Evolutionary conservation across 2,888 invertebrate genomes (phyloP).

Genomic region (Caenorhabditis sulstoni): DNA sequence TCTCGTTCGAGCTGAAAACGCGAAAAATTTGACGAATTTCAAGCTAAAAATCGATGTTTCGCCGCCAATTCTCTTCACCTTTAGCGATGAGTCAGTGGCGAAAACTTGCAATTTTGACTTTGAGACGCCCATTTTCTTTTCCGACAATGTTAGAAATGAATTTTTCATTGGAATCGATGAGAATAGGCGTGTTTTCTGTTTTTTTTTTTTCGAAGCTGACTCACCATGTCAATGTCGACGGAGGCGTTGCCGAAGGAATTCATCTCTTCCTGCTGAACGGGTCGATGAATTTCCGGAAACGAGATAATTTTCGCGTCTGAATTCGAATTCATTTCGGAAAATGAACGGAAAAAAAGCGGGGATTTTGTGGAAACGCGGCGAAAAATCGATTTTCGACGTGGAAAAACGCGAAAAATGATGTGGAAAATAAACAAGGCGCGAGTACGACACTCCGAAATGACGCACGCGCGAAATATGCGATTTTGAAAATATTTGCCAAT

Average conservation of each 20-base stretch:
- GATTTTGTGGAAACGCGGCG: slow-evolving; percentile 20
- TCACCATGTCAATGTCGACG: slow-evolving; percentile 73
- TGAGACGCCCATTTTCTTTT: slow-evolving; percentile 32
- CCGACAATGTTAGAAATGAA: too few species aligned
- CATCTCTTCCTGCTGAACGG: slow-evolving; percentile 53
- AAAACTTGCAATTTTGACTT: slow-evolving; percentile 51
- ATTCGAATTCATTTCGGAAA: slow-evolving; percentile 1
- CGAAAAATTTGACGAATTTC: background rate
- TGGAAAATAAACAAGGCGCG: slow-evolving; percentile 17
- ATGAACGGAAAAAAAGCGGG: background rate
- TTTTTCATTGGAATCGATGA: background rate
- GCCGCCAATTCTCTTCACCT: too few species aligned
- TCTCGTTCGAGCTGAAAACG: slow-evolving; percentile 77
- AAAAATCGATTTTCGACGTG: slow-evolving; percentile 13
- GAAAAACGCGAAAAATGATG: background rate
- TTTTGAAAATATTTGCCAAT: slow-evolving; percentile 17
- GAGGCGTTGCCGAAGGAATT: slow-evolving; percentile 70
- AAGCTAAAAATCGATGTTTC: too few species aligned
- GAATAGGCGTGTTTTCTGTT: slow-evolving; percentile 14
- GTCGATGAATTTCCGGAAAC: slow-evolving; percentile 58
- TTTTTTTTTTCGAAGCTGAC: slow-evolving; percentile 25
- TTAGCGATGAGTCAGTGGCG: slow-evolving; percentile 35
- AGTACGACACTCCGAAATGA: slow-evolving; percentile 34
- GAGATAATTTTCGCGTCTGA: slow-evolving; percentile 53
- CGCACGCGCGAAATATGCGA: slow-evolving; percentile 29